Evolutionary conservation across 2,888 invertebrate species (phyloP), one percentile per base, ranked within the genome.

Genomic region (Drosophila paranaensis): DNA sequence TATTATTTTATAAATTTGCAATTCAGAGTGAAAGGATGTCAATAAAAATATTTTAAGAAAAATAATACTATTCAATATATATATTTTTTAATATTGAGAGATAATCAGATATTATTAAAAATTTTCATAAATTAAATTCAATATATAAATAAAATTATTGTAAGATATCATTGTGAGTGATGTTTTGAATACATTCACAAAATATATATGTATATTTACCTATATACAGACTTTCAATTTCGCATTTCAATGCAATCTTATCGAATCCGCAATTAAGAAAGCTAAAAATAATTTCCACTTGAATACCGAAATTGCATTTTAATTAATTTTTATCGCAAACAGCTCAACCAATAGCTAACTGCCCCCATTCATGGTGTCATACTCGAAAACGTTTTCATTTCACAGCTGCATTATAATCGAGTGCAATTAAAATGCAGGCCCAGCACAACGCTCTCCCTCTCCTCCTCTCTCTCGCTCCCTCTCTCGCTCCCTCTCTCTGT

Each of bases 331-430:
- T 48, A 30, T 58, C 14, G 39, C 42, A 35, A 25, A 33, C 33
- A 33, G 53, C 16, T 53, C 2, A 33, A 33, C 9, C 20, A 10
- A 14, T 20, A 39, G 10, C 20, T 35, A 16, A 20, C 11, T 25
- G 27, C 9, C 13, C 20, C n/a, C 3, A 56, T 42, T 68, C 16
- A 40, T 48, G 27, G 13, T 14, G 16, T 16, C 39, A 27, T 16
- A 42, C 56, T 67, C 25, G 25, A 58, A 50, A 70, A 8, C 42
- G 50, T 48, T 51, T 71, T 48, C 48, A 42, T 48, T 54, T 60
- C 25, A 9, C 48, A 48, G 55, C 37, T 62, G 69, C 60, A 58
- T 51, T 40, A 76, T 77, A 65, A 71, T 60, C 58, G 42, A 58
- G 40, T n/a, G 20, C 37, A 77, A 66, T 60, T 65, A 62, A 43